These are phyloP conservation scores for Sus cebifrons DNA, from an alignment of 2,797 vertebrate species.

Conservation along the genomic window DNA sequence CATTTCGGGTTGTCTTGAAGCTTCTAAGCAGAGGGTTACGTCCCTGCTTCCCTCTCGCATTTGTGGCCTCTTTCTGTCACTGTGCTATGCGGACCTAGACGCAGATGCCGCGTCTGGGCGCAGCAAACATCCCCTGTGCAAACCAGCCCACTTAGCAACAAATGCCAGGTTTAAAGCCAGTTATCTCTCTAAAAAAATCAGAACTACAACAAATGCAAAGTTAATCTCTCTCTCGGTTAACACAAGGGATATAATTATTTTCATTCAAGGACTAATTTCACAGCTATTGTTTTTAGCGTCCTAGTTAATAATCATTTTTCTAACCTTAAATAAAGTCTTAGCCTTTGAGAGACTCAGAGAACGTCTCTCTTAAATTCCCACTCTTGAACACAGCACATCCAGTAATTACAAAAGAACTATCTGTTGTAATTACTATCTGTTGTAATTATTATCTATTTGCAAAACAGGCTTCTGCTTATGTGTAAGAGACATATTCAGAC, in stretches of 20 bases:
- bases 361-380: constrained; percentile 11
- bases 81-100: not conserved
- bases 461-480: constrained; percentile 50
- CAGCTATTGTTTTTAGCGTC: constrained; percentile 43
- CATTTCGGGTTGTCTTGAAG: not conserved
- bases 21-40: not conserved
- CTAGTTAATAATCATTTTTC: constrained; percentile 25
- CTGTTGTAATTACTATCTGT: not conserved
- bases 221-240: constrained; percentile 34
- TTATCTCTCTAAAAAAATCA: not conserved
- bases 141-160: not conserved
- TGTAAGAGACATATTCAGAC: not conserved
- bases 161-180: not conserved
- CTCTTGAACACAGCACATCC: constrained; percentile 16
- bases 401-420: constrained; percentile 47
- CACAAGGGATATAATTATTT: constrained; percentile 15
- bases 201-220: constrained; percentile 35
- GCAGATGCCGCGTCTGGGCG: not conserved
- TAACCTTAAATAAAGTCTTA: constrained; percentile 35
- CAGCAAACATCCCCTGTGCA: not conserved
- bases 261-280: constrained; percentile 32
- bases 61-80: not conserved
- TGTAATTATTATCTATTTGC: not conserved
- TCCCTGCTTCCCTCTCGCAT: not conserved
- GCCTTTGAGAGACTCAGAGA: constrained; percentile 41